Evolutionary conservation across 1,140 invertebrate species (phyloP), one percentile per base, ranked within the genome.

Genomic region (Sitobion miscanthi): DNA sequence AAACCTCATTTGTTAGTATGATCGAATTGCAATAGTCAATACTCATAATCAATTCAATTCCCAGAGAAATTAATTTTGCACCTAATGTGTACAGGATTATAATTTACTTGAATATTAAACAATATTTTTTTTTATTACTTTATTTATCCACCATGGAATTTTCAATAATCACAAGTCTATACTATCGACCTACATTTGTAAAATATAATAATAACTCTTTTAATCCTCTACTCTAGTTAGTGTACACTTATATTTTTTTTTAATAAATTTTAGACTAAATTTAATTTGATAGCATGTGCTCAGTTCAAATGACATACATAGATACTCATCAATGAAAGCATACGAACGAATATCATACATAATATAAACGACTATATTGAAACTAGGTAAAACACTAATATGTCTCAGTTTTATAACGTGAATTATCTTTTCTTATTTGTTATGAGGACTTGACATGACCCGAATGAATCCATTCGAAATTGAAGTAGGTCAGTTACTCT

Each of bases 41-140:
- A 52, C 6, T 88, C 47, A 38, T 52, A 20, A 88, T 88, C n/a
- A 52, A 88, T 54, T 89, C 49, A 89, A 54, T 89, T 89, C 87
- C 49, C 30, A 21, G 35, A 23, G n/a, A 35, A 88, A 87, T 54
- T n/a, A 52, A 52, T 52, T 35, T 35, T 38, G 14, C 20, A 35
- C 86, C 14, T 52, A 35, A 87, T 87, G 35, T n/a, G 17, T n/a
- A 52, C 47, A 87, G 25, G n/a, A 52, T 49, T n/a, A 49, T 49
- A 49, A 87, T 87, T 49, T 49, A 52, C 21, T 87, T 49, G 47
- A 52, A 49, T 49, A 87, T 5, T 52, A 21, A 85, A n/a, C 47
- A 1, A 49, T 86, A 47, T 86, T 54, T 54, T 54, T n/a, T 62
- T 69, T 42, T 82, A 82, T 38, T 21, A 38, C n/a, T 21, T 38